A percentile compares a stretch with the other conserved stretches of the same genome.
Conservation (phyloP, 2,797 vertebrate species). For the Varecia variegata region DNA sequence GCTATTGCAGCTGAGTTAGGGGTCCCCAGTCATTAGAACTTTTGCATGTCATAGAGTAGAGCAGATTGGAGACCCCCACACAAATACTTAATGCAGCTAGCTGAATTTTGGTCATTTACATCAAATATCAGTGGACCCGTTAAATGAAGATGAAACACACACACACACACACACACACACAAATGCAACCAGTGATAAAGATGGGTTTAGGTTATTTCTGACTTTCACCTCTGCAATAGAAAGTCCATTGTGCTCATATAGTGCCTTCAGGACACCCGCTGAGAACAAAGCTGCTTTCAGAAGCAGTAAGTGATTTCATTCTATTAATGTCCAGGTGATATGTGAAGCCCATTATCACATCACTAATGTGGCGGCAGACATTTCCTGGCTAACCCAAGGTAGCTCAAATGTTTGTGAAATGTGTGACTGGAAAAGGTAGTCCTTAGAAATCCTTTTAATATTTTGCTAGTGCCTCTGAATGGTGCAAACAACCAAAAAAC, state of each 20-base stretch:
- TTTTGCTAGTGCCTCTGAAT: constrained; percentile 74
- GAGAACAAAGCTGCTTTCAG: constrained; percentile 85
- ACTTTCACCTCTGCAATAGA: constrained; percentile 71
- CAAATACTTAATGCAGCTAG: constrained; percentile 55
- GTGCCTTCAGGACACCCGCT: constrained; percentile 81
- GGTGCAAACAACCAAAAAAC: constrained; percentile 66
- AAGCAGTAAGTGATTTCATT: constrained; percentile 83
- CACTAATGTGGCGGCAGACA: constrained; percentile 83
- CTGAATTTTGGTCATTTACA: constrained; percentile 61
- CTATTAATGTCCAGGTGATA: constrained; percentile 85
- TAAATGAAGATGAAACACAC: constrained; percentile 39
- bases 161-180: constrained; percentile 45
- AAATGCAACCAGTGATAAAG: background rate
- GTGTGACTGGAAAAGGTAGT: constrained; percentile 78
- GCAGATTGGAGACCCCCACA: constrained; percentile 73
- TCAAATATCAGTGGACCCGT: constrained; percentile 23
- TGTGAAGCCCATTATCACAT: constrained; percentile 85
- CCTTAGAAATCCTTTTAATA: constrained; percentile 77
- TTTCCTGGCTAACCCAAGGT: constrained; percentile 79
- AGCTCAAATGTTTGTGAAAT: constrained; percentile 74
- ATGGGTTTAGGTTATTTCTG: constrained; percentile 71
- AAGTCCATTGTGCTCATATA: constrained; percentile 75
- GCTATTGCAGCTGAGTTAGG: constrained; percentile 77
- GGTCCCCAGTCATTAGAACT: constrained; percentile 79
- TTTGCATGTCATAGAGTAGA: constrained; percentile 72